Conservation (phyloP, 2,797 vertebrate species). For the Dermochelys coriacea region DNA sequence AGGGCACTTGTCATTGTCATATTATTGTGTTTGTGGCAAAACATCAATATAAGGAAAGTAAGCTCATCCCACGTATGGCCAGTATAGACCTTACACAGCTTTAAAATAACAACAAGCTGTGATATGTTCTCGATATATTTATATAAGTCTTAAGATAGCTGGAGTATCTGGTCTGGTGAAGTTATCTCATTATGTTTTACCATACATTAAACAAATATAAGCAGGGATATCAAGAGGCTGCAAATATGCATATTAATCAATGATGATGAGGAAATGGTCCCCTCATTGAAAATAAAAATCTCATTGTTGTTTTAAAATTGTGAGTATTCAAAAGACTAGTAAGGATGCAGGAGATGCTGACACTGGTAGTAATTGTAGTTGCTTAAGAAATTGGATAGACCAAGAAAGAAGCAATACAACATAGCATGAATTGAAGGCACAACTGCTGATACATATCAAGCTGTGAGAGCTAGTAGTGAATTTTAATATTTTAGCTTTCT, state of each 20-base stretch:
- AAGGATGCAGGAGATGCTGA: not conserved
- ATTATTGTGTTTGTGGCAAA: not conserved
- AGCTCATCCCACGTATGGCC: not conserved
- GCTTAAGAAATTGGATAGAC: not conserved
- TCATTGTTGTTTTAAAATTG: not conserved
- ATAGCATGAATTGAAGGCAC: not conserved
- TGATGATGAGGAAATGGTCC: not conserved
- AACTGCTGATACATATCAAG: not conserved
- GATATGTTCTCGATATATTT: not conserved
- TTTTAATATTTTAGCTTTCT: not conserved
- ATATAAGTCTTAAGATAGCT: not conserved
- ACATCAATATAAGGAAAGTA: not conserved
- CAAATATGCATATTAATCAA: not conserved
- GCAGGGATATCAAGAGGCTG: not conserved
- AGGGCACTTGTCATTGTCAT: not conserved
- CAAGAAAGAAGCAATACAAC: not conserved
- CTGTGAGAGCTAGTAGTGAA: not conserved
- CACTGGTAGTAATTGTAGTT: not conserved
- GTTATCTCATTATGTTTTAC: not conserved
- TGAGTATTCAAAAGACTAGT: not conserved
- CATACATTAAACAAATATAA: not conserved
- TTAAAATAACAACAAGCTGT: not conserved
- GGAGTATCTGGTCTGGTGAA: not conserved
- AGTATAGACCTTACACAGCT: not conserved
- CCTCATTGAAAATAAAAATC: rapidly evolving